phyloP scores from a whole-genome alignment of 2,113 vertebrate genomes.

The Dicaeum eximium region DNA sequence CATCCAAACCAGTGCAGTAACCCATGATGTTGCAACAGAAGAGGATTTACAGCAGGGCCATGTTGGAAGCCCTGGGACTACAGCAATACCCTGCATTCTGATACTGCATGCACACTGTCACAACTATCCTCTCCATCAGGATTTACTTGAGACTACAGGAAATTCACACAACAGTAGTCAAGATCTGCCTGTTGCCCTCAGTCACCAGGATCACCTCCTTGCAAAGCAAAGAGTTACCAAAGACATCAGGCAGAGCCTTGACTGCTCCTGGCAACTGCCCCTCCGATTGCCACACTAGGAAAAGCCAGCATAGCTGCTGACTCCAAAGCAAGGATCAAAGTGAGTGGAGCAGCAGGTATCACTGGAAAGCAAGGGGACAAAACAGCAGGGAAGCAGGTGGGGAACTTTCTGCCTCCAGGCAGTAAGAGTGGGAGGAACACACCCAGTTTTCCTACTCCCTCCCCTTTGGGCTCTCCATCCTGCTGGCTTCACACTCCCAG shows the following conservation, averaged over 20 bases:
- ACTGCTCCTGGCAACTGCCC: background rate
- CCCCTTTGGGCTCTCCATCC: background rate
- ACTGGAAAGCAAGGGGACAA: background rate
- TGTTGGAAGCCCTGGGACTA: background rate
- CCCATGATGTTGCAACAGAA: background rate
- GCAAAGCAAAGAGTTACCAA: background rate
- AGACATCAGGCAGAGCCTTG: background rate
- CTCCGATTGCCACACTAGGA: background rate
- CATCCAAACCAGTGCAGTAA: background rate
- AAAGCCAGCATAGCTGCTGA: background rate
- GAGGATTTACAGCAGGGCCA: background rate
- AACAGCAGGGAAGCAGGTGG: background rate
- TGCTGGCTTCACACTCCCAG: background rate
- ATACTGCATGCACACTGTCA: background rate
- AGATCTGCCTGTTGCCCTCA: background rate
- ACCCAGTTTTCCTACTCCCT: background rate
- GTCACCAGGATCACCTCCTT: background rate
- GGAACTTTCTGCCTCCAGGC: background rate
- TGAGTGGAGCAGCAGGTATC: background rate
- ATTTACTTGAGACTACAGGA: background rate
- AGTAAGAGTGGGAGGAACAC: background rate
- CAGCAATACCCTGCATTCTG: background rate
- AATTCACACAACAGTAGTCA: background rate
- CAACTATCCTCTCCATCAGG: background rate
- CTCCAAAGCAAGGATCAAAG: background rate